Evolutionary conservation across 2,797 vertebrate genomes (phyloP).

Genomic region (Sebastes reedi): DNA sequence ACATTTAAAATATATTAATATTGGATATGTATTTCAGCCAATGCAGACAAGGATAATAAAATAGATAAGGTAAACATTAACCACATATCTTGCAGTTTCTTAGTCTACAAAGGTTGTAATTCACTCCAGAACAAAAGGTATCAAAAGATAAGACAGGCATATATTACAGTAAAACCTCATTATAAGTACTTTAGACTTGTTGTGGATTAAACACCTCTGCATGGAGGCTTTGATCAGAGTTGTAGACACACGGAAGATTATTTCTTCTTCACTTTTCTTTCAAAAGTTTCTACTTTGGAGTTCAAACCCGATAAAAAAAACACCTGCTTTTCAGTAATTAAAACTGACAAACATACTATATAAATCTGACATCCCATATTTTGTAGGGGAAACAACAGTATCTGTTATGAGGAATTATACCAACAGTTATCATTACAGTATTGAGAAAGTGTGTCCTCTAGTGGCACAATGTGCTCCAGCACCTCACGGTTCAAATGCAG

Average conservation of each 20-base stretch:
- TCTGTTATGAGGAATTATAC: not conserved
- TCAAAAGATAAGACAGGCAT: not conserved
- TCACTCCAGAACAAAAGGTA: not conserved
- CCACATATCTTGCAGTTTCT: not conserved
- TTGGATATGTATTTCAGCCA: not conserved
- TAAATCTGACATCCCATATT: not conserved
- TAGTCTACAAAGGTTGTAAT: not conserved
- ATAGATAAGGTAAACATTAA: constrained; percentile 8
- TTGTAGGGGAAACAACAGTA: not conserved
- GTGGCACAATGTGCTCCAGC: constrained; percentile 9
- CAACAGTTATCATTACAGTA: not conserved
- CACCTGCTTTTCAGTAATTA: not conserved
- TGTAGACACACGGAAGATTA: accelerated
- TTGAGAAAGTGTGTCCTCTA: constrained; percentile 34
- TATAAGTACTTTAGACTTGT: not conserved
- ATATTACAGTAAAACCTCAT: not conserved
- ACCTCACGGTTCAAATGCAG: not conserved
- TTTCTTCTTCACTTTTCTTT: not conserved
- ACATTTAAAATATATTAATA: not conserved
- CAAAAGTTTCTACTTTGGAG: not conserved
- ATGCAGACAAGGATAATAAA: not conserved
- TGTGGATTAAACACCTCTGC: not conserved
- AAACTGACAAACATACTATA: not conserved
- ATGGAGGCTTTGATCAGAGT: not conserved
- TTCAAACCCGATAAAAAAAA: not conserved